A percentile compares a stretch with the other conserved stretches of the same genome.
Conservation (phyloP, 2,113 vertebrate species). For the Aegithalos caudatus region DNA sequence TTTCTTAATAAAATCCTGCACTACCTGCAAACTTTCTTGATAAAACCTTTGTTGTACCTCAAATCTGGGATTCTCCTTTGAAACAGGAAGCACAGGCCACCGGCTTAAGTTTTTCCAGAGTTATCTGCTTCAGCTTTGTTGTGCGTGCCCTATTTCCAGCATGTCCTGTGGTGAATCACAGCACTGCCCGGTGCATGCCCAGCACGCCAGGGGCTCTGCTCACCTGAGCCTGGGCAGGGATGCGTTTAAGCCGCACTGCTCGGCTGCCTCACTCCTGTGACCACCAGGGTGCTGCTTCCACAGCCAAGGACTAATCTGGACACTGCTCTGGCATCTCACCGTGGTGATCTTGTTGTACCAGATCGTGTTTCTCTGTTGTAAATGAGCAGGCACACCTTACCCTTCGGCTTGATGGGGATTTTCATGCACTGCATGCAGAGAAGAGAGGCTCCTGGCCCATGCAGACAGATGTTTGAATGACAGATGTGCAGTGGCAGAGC, state of each 20-base stretch:
- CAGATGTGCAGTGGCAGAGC: not conserved
- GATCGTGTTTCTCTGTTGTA: not conserved
- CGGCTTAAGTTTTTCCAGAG: not conserved
- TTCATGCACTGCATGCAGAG: rapidly evolving
- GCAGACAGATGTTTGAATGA: not conserved
- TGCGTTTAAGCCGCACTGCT: not conserved
- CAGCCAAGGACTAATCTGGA: not conserved
- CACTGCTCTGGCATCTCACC: not conserved
- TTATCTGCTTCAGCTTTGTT: not conserved
- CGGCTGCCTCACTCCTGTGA: not conserved
- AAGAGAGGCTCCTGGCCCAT: not conserved
- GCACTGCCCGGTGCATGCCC: rapidly evolving
- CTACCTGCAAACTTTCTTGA: not conserved
- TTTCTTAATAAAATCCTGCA: not conserved
- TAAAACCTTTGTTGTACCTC: not conserved
- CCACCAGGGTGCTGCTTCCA: not conserved
- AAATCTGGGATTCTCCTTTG: not conserved
- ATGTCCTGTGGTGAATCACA: not conserved
- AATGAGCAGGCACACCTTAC: rapidly evolving
- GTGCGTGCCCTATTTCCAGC: not conserved
- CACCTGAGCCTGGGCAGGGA: not conserved
- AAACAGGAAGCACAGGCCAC: not conserved
- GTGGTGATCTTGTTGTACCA: not conserved
- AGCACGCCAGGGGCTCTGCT: not conserved
- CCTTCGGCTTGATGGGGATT: not conserved